Conservation (phyloP, 2,797 vertebrate species). For the Melanotaenia trifasciata region DNA sequence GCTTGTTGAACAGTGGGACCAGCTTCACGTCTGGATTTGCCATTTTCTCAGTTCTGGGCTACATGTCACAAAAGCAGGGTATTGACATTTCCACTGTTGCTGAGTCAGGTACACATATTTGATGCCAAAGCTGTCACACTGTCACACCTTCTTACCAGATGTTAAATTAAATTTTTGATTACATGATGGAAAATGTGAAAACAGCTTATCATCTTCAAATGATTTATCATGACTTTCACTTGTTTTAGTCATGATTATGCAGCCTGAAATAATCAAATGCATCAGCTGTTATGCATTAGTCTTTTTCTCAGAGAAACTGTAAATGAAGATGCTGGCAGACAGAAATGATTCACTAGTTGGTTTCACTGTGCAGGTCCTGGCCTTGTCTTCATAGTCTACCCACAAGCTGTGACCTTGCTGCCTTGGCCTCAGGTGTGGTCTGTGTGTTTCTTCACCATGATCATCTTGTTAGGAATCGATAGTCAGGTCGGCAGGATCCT, state of each 20-base stretch:
- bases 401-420: slow-evolving; percentile 80
- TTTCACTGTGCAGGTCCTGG: slow-evolving; percentile 73
- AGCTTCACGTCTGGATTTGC: slow-evolving; percentile 81
- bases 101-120: slow-evolving; percentile 73
- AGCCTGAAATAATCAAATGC: neutral
- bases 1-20: slow-evolving; percentile 81
- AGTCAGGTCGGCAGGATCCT: slow-evolving; percentile 66
- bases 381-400: slow-evolving; percentile 81
- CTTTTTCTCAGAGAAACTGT: neutral
- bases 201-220: neutral
- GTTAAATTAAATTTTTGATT: neutral
- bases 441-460: slow-evolving; percentile 80
- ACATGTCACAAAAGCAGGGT: slow-evolving; percentile 79
- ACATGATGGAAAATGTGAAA: neutral
- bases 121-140: neutral
- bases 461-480: slow-evolving; percentile 80
- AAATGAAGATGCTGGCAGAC: neutral
- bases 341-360: neutral
- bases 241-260: neutral
- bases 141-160: neutral
- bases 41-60: slow-evolving; percentile 82
- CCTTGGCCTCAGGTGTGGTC: slow-evolving; percentile 80
- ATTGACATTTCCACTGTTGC: slow-evolving; percentile 76
- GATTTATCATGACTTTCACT: neutral
- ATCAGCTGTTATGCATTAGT: neutral